Evolutionary conservation across 2,113 vertebrate species (phyloP).

Genomic region (Castor canadensis): DNA sequence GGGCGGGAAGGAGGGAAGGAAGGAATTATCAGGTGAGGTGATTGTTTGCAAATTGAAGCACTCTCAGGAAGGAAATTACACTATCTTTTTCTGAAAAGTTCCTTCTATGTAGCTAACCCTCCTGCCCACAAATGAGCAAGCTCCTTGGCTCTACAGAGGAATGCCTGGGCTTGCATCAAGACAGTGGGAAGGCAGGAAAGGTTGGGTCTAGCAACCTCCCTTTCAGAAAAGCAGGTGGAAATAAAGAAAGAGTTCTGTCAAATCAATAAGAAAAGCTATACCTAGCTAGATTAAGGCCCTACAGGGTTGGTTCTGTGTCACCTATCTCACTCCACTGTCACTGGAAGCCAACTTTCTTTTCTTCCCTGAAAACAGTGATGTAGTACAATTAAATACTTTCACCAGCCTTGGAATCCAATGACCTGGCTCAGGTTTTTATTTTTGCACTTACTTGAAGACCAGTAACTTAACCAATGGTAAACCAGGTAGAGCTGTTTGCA

Average conservation of each 20-base stretch:
- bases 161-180: neutral
- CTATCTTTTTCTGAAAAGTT: neutral
- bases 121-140: neutral
- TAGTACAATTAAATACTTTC: neutral
- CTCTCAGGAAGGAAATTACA: neutral
- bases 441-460: neutral
- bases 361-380: neutral
- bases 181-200: neutral
- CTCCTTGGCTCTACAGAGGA: neutral
- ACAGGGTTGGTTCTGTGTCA: neutral
- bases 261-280: neutral
- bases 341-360: neutral
- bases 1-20: too few species aligned
- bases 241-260: neutral
- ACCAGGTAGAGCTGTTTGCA: neutral
- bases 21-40: neutral
- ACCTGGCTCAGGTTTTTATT: neutral
- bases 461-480: neutral
- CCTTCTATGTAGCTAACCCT: neutral
- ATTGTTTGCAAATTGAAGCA: slow-evolving; percentile 9
- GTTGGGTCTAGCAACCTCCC: neutral
- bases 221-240: neutral
- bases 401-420: neutral
- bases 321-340: neutral
- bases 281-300: neutral